Conservation (phyloP, 2,113 vertebrate genomes). For the Laticauda laticaudata region DNA sequence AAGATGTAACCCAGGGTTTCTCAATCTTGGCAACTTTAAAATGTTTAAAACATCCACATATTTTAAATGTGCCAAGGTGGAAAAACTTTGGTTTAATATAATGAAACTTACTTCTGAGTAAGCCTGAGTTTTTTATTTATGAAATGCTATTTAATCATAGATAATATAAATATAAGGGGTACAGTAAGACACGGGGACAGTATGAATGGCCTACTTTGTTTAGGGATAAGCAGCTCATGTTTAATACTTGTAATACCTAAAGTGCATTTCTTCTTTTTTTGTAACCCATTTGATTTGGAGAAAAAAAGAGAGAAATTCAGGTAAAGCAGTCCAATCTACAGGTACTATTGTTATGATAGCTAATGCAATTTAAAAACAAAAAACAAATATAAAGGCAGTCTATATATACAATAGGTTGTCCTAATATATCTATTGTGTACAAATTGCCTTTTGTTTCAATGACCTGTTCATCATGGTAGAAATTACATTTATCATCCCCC, state of each 20-base stretch:
- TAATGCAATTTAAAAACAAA: neutral
- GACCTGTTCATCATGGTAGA: slow-evolving; percentile 45
- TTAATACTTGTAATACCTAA: neutral
- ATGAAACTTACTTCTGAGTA: neutral
- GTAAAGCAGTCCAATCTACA: slow-evolving; percentile 23
- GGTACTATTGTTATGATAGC: slow-evolving; percentile 24
- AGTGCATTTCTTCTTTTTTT: slow-evolving; percentile 24
- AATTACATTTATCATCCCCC: slow-evolving; percentile 60
- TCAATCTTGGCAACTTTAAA: neutral
- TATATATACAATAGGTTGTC: slow-evolving; percentile 44
- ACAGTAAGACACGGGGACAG: neutral
- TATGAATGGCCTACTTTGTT: neutral
- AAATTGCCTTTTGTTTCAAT: slow-evolving; percentile 46
- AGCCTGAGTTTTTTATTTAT: neutral
- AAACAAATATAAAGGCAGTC: slow-evolving; percentile 22
- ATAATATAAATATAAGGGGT: neutral
- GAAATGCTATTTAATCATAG: neutral
- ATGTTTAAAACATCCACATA: neutral
- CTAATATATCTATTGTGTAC: slow-evolving; percentile 57
- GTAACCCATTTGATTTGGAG: slow-evolving; percentile 23
- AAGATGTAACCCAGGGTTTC: neutral
- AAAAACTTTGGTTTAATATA: neutral
- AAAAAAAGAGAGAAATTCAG: slow-evolving; percentile 42
- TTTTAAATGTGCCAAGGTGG: neutral
- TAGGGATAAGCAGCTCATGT: neutral